These are phyloP conservation scores for Wasmannia auropunctata DNA, from an alignment of 1,140 invertebrate genomes.

Conservation along the genomic window DNA sequence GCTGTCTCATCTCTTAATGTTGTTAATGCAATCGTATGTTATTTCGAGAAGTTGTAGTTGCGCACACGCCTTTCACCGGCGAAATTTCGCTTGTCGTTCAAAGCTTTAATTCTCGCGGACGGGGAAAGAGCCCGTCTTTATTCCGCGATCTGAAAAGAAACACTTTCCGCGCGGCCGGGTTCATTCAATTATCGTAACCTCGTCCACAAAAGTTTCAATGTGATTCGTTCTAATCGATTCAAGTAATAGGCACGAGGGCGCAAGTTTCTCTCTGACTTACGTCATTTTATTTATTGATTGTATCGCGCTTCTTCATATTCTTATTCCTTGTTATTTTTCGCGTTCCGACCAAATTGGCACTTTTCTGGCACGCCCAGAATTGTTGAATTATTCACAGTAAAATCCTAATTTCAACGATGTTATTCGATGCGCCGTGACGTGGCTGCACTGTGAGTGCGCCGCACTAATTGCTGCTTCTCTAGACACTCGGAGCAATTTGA, in stretches of 20 bases:
- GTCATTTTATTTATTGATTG: constrained; percentile 8
- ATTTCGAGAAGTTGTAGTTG: not conserved
- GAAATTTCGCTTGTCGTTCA: not conserved
- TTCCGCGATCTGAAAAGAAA: constrained; percentile 19
- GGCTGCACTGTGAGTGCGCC: not conserved
- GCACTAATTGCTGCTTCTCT: constrained; percentile 39
- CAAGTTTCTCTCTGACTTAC: not conserved
- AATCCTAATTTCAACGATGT: constrained; percentile 21
- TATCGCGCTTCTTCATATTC: not conserved
- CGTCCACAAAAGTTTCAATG: not conserved
- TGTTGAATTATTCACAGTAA: constrained; percentile 36
- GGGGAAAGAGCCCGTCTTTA: not conserved
- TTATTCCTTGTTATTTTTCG: not conserved
- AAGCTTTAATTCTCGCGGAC: constrained; percentile 16
- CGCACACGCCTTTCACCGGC: not conserved
- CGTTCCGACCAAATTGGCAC: constrained; percentile 21
- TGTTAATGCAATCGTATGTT: not conserved
- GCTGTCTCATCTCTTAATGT: not conserved
- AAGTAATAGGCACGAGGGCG: not conserved
- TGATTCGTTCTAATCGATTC: constrained; percentile 2
- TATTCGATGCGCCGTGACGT: not conserved
- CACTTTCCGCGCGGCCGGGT: not conserved
- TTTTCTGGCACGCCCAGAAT: not conserved
- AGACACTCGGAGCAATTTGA: constrained; percentile 26
- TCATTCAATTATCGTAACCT: constrained; percentile 38